Evolutionary conservation across 1,140 invertebrate species (phyloP).

Genomic region (Penaeus chinensis): DNA sequence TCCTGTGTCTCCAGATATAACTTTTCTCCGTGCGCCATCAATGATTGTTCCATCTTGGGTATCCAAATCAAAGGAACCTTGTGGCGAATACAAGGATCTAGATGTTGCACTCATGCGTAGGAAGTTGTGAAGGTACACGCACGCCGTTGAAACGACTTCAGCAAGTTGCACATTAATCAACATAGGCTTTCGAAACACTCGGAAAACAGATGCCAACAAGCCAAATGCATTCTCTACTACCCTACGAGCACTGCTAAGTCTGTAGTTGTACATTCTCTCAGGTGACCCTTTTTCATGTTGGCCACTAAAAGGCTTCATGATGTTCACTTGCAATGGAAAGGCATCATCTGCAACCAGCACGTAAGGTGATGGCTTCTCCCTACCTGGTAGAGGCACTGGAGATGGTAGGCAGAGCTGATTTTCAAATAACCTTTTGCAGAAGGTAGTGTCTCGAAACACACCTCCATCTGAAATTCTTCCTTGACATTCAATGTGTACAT

Average conservation of each 20-base stretch:
- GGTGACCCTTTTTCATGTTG: conserved; percentile 40
- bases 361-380: no score
- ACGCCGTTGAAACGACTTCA: conserved; percentile 40
- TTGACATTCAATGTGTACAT: conserved; percentile 45
- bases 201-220: conserved; percentile 45
- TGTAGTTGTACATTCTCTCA: conserved; percentile 41
- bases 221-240: conserved; percentile 34
- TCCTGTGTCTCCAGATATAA: conserved; percentile 35
- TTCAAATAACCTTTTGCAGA: no score
- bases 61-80: conserved; percentile 47
- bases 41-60: conserved; percentile 43
- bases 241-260: conserved; percentile 41
- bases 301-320: conserved; percentile 48
- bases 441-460: conserved; percentile 44
- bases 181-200: conserved; percentile 32
- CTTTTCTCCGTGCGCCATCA: conserved; percentile 40
- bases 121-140: conserved; percentile 48
- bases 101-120: conserved; percentile 39
- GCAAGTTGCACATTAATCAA: conserved; percentile 40
- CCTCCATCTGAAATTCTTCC: conserved; percentile 43
- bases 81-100: conserved; percentile 41
- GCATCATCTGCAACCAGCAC: conserved; percentile 36
- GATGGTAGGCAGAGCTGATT: no score
- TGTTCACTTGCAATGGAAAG: conserved; percentile 44
- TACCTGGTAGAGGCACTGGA: no score